Conservation (phyloP, 2,888 invertebrate species). For the Agrochola litura region DNA sequence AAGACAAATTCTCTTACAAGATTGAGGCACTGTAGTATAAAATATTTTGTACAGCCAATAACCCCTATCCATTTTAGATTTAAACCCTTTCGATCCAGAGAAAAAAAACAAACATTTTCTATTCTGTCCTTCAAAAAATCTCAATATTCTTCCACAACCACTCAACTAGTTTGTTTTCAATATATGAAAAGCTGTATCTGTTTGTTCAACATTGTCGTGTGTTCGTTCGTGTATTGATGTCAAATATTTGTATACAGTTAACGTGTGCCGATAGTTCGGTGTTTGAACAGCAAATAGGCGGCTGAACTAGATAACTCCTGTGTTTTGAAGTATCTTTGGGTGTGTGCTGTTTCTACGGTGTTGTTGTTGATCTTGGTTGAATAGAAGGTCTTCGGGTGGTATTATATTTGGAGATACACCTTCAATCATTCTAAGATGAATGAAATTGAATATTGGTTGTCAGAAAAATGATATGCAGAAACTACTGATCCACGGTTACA, state of each 20-base stretch:
- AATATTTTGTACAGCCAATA: not conserved
- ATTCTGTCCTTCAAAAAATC: conserved; percentile 24
- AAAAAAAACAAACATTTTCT: conserved; percentile 3
- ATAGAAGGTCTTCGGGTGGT: not conserved
- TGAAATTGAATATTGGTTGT: not conserved
- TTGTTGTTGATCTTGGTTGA: conserved; percentile 29
- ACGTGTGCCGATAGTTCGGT: conserved; percentile 59
- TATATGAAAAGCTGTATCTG: conserved; percentile 52
- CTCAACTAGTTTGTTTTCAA: conserved; percentile 53
- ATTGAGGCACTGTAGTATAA: not conserved
- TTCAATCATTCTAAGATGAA: not conserved
- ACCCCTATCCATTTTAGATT: not conserved
- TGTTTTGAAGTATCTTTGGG: conserved; percentile 29
- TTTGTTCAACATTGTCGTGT: conserved; percentile 60
- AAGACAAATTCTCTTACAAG: not conserved
- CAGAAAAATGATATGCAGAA: not conserved
- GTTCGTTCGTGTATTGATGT: conserved; percentile 61
- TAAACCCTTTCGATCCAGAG: not conserved
- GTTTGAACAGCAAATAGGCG: conserved; percentile 66
- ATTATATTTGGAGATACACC: not conserved
- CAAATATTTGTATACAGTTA: conserved; percentile 71
- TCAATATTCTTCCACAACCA: conserved; percentile 29
- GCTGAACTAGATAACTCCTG: conserved; percentile 45
- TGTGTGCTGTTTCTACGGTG: not conserved
- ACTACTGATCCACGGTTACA: not conserved